Conservation (phyloP, 2,888 invertebrate species). For the Ophioninae sp. region DNA sequence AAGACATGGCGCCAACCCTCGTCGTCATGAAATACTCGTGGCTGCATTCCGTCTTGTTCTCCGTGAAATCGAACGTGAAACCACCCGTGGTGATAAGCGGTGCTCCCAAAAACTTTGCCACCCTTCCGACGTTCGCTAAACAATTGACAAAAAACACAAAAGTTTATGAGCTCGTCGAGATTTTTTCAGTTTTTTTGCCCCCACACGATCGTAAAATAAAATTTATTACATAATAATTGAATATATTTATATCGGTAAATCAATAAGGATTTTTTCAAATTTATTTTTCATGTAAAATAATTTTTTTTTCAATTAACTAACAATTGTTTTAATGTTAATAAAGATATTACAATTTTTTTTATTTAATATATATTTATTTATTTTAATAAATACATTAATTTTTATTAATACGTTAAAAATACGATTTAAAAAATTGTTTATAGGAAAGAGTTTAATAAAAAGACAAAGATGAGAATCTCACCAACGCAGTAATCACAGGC, state of each 20-base stretch:
- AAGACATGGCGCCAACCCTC: constrained; percentile 88
- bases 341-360: no score
- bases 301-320: no score
- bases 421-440: no score
- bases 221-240: not conserved
- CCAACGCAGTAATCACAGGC: constrained; percentile 91
- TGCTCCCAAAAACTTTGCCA: constrained; percentile 89
- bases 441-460: not conserved
- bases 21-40: constrained; percentile 91
- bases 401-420: no score
- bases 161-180: no score
- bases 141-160: constrained; percentile 1
- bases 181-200: no score
- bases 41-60: constrained; percentile 85
- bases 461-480: constrained; percentile 81
- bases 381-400: no score
- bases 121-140: constrained; percentile 89
- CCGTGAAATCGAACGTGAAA: constrained; percentile 89
- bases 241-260: not conserved
- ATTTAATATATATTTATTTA: no score
- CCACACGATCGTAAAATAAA: not conserved
- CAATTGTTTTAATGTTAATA: no score
- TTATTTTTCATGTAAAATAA: no score
- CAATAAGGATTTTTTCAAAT: not conserved
- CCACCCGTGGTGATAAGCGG: constrained; percentile 92